phyloP scores from a whole-genome alignment of 2,888 invertebrate genomes.

The Drosophila demipolita region DNA sequence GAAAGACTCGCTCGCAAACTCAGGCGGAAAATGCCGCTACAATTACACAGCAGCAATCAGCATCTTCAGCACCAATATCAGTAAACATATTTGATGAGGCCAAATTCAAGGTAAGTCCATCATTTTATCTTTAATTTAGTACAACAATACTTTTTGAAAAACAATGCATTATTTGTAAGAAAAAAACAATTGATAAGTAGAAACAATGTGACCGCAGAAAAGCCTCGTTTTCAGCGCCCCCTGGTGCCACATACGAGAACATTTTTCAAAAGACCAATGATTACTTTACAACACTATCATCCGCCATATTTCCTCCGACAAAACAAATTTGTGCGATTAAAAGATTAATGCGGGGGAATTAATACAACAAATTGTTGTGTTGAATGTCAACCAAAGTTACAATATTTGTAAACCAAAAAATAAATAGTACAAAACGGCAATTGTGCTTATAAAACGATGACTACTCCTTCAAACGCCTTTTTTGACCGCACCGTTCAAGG shows the following conservation, averaged over 20 bases:
- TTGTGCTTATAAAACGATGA: conserved; percentile 22
- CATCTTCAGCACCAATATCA: conserved; percentile 50
- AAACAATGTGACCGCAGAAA: conserved; percentile 56
- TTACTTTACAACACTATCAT: conserved; percentile 62
- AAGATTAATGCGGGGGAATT: conserved; percentile 55
- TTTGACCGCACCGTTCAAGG: conserved; percentile 56
- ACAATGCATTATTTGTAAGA: conserved; percentile 22
- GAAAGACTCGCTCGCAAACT: conserved; percentile 85
- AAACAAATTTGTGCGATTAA: conserved; percentile 68
- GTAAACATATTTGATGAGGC: conserved; percentile 62
- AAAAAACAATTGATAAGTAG: conserved; percentile 61
- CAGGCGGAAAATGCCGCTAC: conserved; percentile 83
- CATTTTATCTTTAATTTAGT: conserved; percentile 25
- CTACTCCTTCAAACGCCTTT: conserved; percentile 45
- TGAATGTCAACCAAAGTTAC: conserved; percentile 22
- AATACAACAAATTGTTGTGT: conserved; percentile 34
- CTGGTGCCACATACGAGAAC: conserved; percentile 29
- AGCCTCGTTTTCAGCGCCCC: conserved; percentile 40
- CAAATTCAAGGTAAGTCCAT: conserved; percentile 61
- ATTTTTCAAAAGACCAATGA: conserved; percentile 3
- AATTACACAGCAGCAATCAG: conserved; percentile 47
- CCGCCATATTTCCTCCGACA: conserved; percentile 78
- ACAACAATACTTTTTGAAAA: conserved; percentile 19
- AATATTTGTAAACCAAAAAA: conserved; percentile 19
- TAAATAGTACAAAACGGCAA: conserved; percentile 11